Conservation (phyloP, 2,888 invertebrate genomes). For the Calliopum simillimum region DNA sequence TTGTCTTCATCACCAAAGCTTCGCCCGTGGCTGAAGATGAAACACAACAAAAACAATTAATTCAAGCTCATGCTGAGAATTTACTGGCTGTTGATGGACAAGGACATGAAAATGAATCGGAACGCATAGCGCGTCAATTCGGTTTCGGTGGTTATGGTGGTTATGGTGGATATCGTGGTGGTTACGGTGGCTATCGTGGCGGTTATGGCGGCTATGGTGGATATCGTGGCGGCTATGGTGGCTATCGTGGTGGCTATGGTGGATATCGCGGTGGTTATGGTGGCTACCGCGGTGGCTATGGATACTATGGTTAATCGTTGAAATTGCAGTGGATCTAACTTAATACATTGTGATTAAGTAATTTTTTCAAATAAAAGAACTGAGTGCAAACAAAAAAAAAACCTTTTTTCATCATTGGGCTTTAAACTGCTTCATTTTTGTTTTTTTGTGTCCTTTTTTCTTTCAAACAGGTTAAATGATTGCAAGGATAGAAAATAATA, state of each 20-base stretch:
- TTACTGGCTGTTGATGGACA: slow-evolving; percentile 46
- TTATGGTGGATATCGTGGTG: slow-evolving; percentile 33
- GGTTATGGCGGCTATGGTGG: slow-evolving; percentile 35
- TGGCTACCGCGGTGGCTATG: slow-evolving; percentile 31
- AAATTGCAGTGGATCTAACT: too few relatives aligned
- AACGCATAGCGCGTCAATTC: slow-evolving; percentile 48
- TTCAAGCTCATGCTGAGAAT: slow-evolving; percentile 35
- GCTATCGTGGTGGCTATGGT: slow-evolving; percentile 26
- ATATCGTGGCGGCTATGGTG: slow-evolving; percentile 38
- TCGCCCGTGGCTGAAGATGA: slow-evolving; percentile 38
- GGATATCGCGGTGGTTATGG: slow-evolving; percentile 15
- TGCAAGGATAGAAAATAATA: too few relatives aligned
- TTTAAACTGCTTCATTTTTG: too few relatives aligned
- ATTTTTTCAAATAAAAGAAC: too few relatives aligned
- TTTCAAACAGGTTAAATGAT: too few relatives aligned
- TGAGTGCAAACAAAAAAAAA: too few relatives aligned
- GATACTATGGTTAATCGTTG: neutral
- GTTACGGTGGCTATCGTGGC: slow-evolving; percentile 36
- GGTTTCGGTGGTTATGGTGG: slow-evolving; percentile 43
- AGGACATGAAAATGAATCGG: slow-evolving; percentile 52
- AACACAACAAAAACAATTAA: too few relatives aligned
- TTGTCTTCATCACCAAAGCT: slow-evolving; percentile 37
- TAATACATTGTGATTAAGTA: too few relatives aligned
- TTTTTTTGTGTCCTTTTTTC: too few relatives aligned
- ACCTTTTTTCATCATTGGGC: too few relatives aligned